A percentile compares a stretch with the other conserved stretches of the same genome.
These are phyloP conservation scores for Philotrypesis tridentata DNA, from an alignment of 1,140 invertebrate species.

Conservation along the genomic window DNA sequence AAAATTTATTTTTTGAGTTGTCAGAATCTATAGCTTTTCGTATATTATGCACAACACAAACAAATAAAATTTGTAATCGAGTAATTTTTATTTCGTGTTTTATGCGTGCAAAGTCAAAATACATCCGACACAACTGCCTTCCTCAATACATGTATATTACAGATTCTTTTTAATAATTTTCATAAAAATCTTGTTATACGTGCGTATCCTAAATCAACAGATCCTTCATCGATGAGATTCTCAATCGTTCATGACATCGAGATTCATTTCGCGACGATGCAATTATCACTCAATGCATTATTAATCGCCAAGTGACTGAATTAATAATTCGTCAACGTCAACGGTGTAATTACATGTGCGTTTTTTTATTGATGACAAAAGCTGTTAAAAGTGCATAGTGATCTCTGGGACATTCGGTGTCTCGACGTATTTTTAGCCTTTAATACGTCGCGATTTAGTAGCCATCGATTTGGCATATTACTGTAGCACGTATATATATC, in stretches of 20 bases:
- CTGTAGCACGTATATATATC: background rate
- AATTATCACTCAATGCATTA: background rate
- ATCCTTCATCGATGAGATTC: no score
- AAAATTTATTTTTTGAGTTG: no score
- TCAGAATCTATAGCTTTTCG: no score
- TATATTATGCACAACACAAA: no score
- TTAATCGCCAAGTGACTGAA: background rate
- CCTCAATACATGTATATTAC: no score
- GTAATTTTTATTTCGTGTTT: no score
- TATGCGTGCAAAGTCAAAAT: no score
- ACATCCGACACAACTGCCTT: no score
- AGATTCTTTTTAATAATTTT: no score
- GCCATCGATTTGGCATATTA: background rate
- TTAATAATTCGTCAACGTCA: background rate
- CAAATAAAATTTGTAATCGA: no score
- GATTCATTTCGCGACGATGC: background rate
- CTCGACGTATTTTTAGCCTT: background rate
- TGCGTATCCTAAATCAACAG: no score
- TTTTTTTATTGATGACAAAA: background rate
- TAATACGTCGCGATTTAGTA: background rate
- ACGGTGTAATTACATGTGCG: background rate
- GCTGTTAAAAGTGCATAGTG: background rate
- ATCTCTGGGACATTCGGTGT: background rate
- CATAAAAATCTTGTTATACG: no score
- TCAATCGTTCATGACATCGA: background rate